Evolutionary conservation across 2,888 invertebrate species (phyloP), one percentile per base, ranked within the genome.

Genomic region (Dolichomitus sp.): DNA sequence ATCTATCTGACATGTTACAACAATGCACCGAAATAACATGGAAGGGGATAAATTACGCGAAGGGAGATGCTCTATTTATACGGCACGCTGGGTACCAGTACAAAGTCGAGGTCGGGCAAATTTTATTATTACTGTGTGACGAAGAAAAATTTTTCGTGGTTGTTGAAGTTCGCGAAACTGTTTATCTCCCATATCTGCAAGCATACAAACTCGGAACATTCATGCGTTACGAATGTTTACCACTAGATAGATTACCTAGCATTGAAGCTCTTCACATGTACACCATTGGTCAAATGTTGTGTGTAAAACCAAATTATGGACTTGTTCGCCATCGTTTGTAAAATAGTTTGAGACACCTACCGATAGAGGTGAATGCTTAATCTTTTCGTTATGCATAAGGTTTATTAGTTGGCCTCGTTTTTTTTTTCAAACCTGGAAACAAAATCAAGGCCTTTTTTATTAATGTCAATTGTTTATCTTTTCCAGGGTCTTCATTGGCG

Each of bases 191-290:
- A 9, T 19, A 73, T 37, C 37, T 73, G 11, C 80, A 77, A 9
- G 73, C 61, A 37, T 80, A 83, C 52, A 7, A 73, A 57, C 14
- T 77, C 7, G 79, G 76, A 37, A 14, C 19, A 54, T 30, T 40
- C 14, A 12, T 74, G 11, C 11, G 63, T 14, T 81, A 84, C 48
- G 73, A 65, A 73, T 84, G 74, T 54, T 17, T 81, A 30, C 23
- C 68, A 12, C 54, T 85, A 33, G 23, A 80, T 17, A 11, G 52
- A 19, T 17, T 85, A 23, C 48, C 74, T 9, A 50, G 80, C 52
- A 78, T 63, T 7, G 83, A 85, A 72, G 69, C 84, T 23, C 66
- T 87, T 57, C 57, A 81, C 27, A 45, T 81, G 7, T 84, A 87
- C 61, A 78, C 74, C 14, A 37, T 68, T 27, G 59, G 69, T 1